A percentile compares a stretch with the other conserved stretches of the same genome.
Conservation (phyloP, 2,113 vertebrate species). For the Dipodomys spectabilis region DNA sequence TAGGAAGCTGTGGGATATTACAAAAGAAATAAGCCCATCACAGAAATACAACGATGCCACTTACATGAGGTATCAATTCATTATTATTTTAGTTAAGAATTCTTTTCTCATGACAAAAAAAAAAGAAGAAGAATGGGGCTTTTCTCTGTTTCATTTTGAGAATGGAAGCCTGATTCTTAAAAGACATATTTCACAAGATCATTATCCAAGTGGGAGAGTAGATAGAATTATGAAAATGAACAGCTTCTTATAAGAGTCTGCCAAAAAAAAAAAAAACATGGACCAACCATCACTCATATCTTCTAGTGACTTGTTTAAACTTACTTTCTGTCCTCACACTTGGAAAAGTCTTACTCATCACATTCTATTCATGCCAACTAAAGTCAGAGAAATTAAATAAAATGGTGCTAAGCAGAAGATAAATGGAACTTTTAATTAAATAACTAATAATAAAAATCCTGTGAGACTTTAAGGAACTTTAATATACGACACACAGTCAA, state of each 20-base stretch:
- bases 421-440: background rate
- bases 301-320: background rate
- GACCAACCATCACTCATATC: background rate
- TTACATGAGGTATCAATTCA: background rate
- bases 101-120: background rate
- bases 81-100: background rate
- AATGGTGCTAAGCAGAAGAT: slow-evolving; percentile 9
- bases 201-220: background rate
- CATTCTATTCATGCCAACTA: background rate
- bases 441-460: background rate
- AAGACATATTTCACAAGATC: background rate
- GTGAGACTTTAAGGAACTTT: slow-evolving; percentile 5
- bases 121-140: background rate
- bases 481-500: background rate
- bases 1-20: background rate
- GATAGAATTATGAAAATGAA: background rate
- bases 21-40: background rate
- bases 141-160: background rate
- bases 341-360: slow-evolving; percentile 12
- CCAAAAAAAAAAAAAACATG: slow-evolving; percentile 20
- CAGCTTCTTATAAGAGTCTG: background rate
- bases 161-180: background rate
- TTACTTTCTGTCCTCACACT: background rate
- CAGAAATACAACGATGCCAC: background rate
- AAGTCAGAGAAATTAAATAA: background rate